Base-by-base conservation (phyloP, 2,113 vertebrate genomes). In the Apteryx mantelli region DNA sequence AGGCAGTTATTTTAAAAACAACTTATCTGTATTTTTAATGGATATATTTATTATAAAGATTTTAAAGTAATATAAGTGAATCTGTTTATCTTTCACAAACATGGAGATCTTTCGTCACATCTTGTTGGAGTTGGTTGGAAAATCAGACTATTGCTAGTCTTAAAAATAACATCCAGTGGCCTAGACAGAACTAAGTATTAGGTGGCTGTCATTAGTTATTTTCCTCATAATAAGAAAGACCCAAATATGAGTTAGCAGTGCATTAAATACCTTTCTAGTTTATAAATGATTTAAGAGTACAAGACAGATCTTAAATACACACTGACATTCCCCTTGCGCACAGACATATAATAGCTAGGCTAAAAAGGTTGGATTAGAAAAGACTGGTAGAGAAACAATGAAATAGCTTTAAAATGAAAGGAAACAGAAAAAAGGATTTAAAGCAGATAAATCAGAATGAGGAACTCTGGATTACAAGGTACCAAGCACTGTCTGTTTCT, bases 261-360 rank as follows among this genome's bases (percentile, higher is more conserved):
- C 84, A 91, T 96, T 95, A 97, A 97, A 89, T 95, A 92, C 78
- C 92, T 96, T 95, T 93, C 91, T 93, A 79, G 40, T 76, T 32
- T 89, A 87, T 92, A 95, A 94, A 92, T 97, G 58, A 96, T 89
- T 95, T 93, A 95, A 76, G 63, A 91, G 71, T 92, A 91, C 84
- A 58, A 91, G 92, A 85, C 92, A 95, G 92, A 44, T 82, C 87
- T 93, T 91, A 93, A 95, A 97, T 91, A 78, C 82, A n/a, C 44
- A 1, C 55, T 97, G 96, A 88, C 93, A 46, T 94, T 88, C 65
- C 75, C 69, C 75, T 86, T 88, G 74, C 70, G 58, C 3, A 0
- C 38, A 85, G 81, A 69, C 65, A 28, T 32, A 36, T 87, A 61
- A 85, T 89, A 89, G 66, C 91, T 95, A 2, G 34, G 60, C 84